Evolutionary conservation across 2,797 vertebrate genomes (phyloP).

Genomic region (Micrastur ruficollis): DNA sequence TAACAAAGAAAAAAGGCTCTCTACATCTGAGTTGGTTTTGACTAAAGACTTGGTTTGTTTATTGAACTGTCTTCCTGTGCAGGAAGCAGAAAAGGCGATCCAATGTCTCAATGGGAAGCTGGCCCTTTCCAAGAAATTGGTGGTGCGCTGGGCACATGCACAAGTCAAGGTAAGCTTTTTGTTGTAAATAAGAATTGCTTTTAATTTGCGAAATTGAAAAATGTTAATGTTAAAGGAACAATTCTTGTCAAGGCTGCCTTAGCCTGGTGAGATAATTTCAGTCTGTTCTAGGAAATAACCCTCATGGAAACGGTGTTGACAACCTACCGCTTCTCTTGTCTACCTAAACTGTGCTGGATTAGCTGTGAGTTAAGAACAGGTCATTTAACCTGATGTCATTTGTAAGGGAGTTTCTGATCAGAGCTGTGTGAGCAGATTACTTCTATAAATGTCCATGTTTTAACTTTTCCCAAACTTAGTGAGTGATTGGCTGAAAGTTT

Average conservation of each 20-base stretch:
- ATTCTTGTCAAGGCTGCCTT: not conserved
- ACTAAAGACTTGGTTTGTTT: conserved; percentile 17
- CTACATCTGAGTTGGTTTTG: not conserved
- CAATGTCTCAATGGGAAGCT: conserved; percentile 96
- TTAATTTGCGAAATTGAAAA: rapidly evolving
- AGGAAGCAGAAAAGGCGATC: conserved; percentile 97
- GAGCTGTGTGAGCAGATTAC: not conserved
- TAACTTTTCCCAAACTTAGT: not conserved
- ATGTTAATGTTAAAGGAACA: not conserved
- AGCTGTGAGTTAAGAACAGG: not conserved
- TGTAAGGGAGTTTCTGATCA: not conserved
- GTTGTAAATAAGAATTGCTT: not conserved
- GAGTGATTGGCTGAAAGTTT: not conserved
- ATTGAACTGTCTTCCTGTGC: conserved; percentile 42
- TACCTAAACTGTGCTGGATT: not conserved
- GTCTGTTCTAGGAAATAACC: not conserved
- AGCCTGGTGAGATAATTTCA: not conserved
- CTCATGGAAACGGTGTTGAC: not conserved
- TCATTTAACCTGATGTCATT: not conserved
- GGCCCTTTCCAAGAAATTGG: conserved; percentile 94
- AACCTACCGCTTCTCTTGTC: rapidly evolving
- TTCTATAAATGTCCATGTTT: not conserved
- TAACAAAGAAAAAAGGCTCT: not conserved
- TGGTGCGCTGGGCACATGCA: conserved; percentile 95
- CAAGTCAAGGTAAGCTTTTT: conserved; percentile 81